A percentile compares a stretch with the other conserved stretches of the same genome.
phyloP scores from a whole-genome alignment of 1,140 invertebrate species.

The Drosophila sulfurigaster region DNA sequence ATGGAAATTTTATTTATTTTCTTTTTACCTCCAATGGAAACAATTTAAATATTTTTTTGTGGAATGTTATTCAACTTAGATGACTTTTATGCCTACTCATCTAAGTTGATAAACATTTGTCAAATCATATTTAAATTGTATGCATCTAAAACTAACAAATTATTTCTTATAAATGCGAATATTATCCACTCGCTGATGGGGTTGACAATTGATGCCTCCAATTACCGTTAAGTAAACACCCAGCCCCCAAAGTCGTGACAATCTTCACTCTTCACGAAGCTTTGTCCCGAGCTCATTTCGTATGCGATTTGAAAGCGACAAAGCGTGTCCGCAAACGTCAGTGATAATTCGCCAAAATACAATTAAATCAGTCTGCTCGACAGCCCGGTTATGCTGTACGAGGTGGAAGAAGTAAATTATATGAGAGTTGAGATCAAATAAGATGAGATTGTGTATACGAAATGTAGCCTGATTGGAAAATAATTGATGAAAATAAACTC shows the following conservation, averaged over 20 bases:
- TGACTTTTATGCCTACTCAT: neutral
- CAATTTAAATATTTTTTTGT: neutral
- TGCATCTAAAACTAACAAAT: slow-evolving; percentile 24
- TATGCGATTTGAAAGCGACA: slow-evolving; percentile 54
- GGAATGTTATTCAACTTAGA: neutral
- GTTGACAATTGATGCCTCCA: slow-evolving; percentile 45
- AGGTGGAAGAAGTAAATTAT: neutral
- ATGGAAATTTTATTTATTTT: neutral
- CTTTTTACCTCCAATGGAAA: neutral
- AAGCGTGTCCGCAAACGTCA: slow-evolving; percentile 77
- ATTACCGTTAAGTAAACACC: slow-evolving; percentile 45
- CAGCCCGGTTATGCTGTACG: neutral
- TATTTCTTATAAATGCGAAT: slow-evolving; percentile 23
- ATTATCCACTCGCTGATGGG: slow-evolving; percentile 9
- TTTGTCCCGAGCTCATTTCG: slow-evolving; percentile 38
- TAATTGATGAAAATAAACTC: no score
- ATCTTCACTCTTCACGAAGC: neutral
- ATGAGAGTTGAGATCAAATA: neutral
- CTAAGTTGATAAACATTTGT: no score
- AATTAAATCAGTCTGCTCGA: neutral
- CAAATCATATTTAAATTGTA: neutral
- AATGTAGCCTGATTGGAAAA: no score
- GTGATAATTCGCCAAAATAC: slow-evolving; percentile 61
- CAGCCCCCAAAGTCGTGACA: slow-evolving; percentile 20
- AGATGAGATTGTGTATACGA: no score